phyloP scores from a whole-genome alignment of 1,140 invertebrate species.

The Hydropsyche tenuis region DNA sequence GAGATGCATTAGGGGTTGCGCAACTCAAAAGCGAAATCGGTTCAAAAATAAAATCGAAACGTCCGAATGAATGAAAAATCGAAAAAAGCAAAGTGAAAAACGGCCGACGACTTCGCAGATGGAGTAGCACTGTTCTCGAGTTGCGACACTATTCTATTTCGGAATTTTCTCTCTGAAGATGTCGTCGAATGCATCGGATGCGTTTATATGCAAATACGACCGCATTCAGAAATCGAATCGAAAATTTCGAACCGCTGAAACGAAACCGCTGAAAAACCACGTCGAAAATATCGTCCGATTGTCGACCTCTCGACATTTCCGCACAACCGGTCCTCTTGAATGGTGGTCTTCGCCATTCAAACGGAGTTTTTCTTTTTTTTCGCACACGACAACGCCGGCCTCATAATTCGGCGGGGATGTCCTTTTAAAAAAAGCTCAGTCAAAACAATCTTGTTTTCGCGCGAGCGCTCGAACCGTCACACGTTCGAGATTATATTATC shows the following conservation, averaged over 20 bases:
- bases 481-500: neutral
- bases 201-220: too few relatives aligned
- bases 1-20: slow-evolving; percentile 9
- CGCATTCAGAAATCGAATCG: too few relatives aligned
- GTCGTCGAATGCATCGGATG: too few relatives aligned
- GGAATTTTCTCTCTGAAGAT: neutral
- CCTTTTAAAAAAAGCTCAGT: slow-evolving; percentile 6
- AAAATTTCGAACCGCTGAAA: too few relatives aligned
- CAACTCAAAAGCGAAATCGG: neutral
- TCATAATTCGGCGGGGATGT: neutral
- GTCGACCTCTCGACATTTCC: too few relatives aligned
- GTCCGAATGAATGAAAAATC: neutral
- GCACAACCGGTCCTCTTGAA: too few relatives aligned
- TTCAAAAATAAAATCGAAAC: neutral
- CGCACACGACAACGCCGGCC: neutral
- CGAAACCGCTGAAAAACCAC: too few relatives aligned
- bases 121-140: neutral
- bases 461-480: slow-evolving; percentile 1
- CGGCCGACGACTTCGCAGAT: neutral
- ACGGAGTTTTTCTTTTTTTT: too few relatives aligned
- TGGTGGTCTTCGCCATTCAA: too few relatives aligned
- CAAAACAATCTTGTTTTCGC: slow-evolving; percentile 23
- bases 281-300: too few relatives aligned
- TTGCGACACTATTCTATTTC: neutral
- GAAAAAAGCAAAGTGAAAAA: neutral